These are phyloP conservation scores for Myripristis jacobus DNA, from an alignment of 2,797 vertebrate species.

Conservation along the genomic window DNA sequence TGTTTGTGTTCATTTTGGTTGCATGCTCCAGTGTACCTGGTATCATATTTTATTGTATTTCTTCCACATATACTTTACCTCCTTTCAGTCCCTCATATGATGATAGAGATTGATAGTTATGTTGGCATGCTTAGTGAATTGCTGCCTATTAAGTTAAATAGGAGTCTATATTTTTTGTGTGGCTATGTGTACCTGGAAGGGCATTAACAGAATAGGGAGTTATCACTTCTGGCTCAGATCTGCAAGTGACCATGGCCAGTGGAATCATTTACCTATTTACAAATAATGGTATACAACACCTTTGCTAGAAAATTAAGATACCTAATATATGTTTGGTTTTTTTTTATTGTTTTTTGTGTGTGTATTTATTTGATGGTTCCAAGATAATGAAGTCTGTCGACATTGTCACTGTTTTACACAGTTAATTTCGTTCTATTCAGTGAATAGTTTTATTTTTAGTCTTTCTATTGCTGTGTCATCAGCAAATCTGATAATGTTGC, in stretches of 20 bases:
- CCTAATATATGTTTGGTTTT: too few relatives aligned
- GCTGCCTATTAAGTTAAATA: not conserved
- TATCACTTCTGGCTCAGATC: not conserved
- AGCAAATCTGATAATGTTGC: too few relatives aligned
- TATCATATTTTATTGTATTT: slow-evolving; percentile 1
- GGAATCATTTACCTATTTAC: not conserved
- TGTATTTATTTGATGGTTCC: too few relatives aligned
- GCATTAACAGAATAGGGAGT: not conserved
- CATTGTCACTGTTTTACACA: too few relatives aligned
- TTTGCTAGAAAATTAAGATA: too few relatives aligned
- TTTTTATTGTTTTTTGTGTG: too few relatives aligned
- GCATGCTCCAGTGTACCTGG: not conserved
- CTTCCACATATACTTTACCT: not conserved
- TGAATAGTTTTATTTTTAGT: too few relatives aligned
- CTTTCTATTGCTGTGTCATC: too few relatives aligned
- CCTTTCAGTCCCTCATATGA: not conserved
- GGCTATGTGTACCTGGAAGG: not conserved
- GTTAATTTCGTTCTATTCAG: too few relatives aligned
- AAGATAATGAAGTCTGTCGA: too few relatives aligned
- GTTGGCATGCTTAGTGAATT: slow-evolving; percentile 12
- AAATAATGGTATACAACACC: too few relatives aligned
- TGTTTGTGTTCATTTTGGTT: slow-evolving; percentile 11
- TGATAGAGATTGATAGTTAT: slow-evolving; percentile 8
- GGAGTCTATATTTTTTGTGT: not conserved
- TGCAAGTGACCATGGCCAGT: not conserved